phyloP scores from a whole-genome alignment of 2,888 invertebrate species.

The Xestia rhomboidea region DNA sequence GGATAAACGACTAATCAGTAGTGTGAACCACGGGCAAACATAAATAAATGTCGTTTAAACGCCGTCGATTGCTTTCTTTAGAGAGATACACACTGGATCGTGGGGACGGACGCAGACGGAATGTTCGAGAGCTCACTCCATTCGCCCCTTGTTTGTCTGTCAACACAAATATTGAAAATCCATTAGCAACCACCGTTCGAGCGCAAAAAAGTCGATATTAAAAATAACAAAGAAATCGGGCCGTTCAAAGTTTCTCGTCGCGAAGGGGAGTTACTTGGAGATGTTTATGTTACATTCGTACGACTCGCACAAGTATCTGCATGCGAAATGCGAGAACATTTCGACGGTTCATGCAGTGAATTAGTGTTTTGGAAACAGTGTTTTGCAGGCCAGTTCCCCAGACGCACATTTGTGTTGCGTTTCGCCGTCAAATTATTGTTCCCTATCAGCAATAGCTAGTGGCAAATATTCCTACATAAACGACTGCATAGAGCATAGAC shows the following conservation, averaged over 20 bases:
- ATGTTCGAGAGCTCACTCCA: slow-evolving; percentile 80
- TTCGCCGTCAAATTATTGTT: slow-evolving; percentile 53
- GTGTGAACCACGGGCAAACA: slow-evolving; percentile 66
- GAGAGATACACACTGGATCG: slow-evolving; percentile 65
- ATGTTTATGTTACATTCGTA: slow-evolving; percentile 73
- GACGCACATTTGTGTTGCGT: slow-evolving; percentile 58
- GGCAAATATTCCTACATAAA: slow-evolving; percentile 8
- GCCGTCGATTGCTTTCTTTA: slow-evolving; percentile 70
- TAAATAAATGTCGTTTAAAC: slow-evolving; percentile 72
- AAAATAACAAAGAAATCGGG: slow-evolving; percentile 86
- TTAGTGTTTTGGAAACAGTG: slow-evolving; percentile 60
- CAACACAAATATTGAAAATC: slow-evolving; percentile 90
- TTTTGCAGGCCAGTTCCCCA: slow-evolving; percentile 52
- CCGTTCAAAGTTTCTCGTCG: slow-evolving; percentile 78
- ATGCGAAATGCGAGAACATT: slow-evolving; percentile 69
- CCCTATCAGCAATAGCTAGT: slow-evolving; percentile 17
- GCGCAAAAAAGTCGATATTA: slow-evolving; percentile 86
- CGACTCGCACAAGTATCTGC: slow-evolving; percentile 58
- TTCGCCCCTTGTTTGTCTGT: slow-evolving; percentile 86
- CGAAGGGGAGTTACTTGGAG: slow-evolving; percentile 76
- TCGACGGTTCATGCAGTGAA: slow-evolving; percentile 65
- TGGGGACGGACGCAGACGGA: slow-evolving; percentile 71
- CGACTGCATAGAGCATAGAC: slow-evolving; percentile 1
- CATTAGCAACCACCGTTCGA: slow-evolving; percentile 86
- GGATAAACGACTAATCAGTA: slow-evolving; percentile 67